Evolutionary conservation across 1,140 invertebrate species (phyloP).

Genomic region (Scaptodrosophila lebanonensis): DNA sequence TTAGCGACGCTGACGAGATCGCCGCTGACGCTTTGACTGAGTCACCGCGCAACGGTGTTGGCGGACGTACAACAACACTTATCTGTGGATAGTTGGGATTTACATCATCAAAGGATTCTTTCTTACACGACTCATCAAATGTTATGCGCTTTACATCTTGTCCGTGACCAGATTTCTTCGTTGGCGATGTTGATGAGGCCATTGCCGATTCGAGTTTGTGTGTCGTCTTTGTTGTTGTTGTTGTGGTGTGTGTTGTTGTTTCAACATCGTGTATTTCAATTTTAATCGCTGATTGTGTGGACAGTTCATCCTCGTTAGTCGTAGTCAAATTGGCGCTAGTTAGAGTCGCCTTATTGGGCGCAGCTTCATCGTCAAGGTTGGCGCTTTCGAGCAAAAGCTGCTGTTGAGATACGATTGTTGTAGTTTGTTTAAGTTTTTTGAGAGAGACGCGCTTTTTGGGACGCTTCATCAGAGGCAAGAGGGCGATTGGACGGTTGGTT

Average conservation of each 20-base stretch:
- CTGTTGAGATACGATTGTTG: conserved; percentile 74
- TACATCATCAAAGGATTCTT: conserved; percentile 78
- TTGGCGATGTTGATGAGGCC: conserved; percentile 55
- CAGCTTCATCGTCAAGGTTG: conserved; percentile 13
- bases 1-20: conserved; percentile 33
- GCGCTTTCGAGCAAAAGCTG: conserved; percentile 57
- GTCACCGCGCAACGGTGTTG: conserved; percentile 80
- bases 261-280: conserved; percentile 63
- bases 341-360: conserved; percentile 41
- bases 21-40: conserved; percentile 47
- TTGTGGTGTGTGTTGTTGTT: conserved; percentile 21
- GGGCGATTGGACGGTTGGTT: conserved; percentile 9
- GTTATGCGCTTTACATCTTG: conserved; percentile 77
- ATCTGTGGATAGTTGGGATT: conserved; percentile 79
- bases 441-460: conserved; percentile 72
- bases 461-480: conserved; percentile 51
- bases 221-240: conserved; percentile 24
- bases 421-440: conserved; percentile 63
- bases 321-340: conserved; percentile 30
- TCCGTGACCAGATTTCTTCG: conserved; percentile 66
- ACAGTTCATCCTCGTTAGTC: conserved; percentile 71
- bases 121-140: conserved; percentile 78
- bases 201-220: conserved; percentile 47
- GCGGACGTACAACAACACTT: conserved; percentile 84
- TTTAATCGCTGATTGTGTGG: conserved; percentile 63